Evolutionary conservation across 2,113 vertebrate genomes (phyloP), one percentile per base, ranked within the genome.

Genomic region (Corythornis madagascariensis): DNA sequence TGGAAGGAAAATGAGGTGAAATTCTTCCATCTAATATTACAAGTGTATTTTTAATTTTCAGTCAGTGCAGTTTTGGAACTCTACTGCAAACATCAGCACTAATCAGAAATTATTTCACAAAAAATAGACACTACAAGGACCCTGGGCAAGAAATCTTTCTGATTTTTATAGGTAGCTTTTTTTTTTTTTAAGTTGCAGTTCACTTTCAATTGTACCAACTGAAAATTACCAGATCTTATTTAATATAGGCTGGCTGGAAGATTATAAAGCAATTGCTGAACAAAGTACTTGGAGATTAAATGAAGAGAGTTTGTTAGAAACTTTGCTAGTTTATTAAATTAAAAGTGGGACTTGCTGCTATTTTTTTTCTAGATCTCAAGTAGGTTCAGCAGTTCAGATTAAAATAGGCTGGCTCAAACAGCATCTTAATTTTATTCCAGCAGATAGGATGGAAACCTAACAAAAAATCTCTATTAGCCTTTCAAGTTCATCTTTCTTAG

Each of bases 201-300:
- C 81, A 43, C 38, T 73, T 85, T 59, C 29, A 70, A 14, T 65
- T 28, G 6, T 47, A 73, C 35, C 80, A 53, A 53, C 17, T 22
- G 22, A 69, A 90, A 89, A 89, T 52, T 47, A 66, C 52, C 63
- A 83, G 69, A 71, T 26, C 48, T 92, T 90, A 88, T 88, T 91
- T 56, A 79, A 66, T 85, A 47, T 25, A 76, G 65, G 59, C 48
- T 88, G 83, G 38, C 47, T 88, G 83, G 77, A 57, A 86, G 61
- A 56, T 17, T 67, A 45, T 35, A 88, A 91, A 70, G 8, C n/a
- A 56, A 35, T 59, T 83, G 38, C 69, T 92, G 47, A 29, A 69
- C 18, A 92, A 48, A 86, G 56, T 28, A 72, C 42, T 83, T 35
- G 29, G n/a, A 81, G 24, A 93, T 65, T 75, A 82, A 90, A 70